phyloP scores from a whole-genome alignment of 2,797 vertebrate genomes.

The Garrulus glandarius region DNA sequence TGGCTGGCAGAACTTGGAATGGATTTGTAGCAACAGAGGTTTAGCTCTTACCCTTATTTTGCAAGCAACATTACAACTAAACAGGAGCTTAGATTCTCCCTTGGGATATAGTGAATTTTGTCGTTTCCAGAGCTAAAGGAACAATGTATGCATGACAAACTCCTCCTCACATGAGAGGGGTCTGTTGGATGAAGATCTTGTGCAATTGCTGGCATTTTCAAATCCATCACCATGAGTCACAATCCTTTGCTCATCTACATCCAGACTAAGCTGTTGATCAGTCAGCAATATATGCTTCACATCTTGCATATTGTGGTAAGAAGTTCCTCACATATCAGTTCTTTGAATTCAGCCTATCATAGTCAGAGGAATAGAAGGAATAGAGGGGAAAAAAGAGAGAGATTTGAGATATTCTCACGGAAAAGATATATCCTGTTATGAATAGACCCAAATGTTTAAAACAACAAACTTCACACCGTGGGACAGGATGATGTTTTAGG shows the following conservation, averaged over 20 bases:
- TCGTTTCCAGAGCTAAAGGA: background rate
- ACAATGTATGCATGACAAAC: background rate
- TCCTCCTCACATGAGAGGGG: background rate
- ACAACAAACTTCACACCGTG: background rate
- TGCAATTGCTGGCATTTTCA: background rate
- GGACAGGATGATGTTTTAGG: background rate
- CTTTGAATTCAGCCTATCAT: background rate
- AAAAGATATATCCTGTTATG: background rate
- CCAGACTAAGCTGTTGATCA: background rate
- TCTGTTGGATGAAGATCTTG: background rate
- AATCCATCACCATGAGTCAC: background rate
- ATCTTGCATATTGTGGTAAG: background rate
- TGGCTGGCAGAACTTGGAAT: background rate
- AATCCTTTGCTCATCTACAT: background rate
- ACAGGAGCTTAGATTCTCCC: background rate
- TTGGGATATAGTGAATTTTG: background rate
- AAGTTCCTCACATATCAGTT: background rate
- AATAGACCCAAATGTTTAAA: background rate
- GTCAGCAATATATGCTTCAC: background rate
- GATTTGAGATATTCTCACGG: background rate
- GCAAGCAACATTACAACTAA: background rate
- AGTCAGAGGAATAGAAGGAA: background rate
- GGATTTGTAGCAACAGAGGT: background rate
- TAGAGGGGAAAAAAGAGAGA: background rate
- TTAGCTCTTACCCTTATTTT: background rate